phyloP scores from a whole-genome alignment of 2,888 invertebrate genomes.

The Ophioninae sp. region DNA sequence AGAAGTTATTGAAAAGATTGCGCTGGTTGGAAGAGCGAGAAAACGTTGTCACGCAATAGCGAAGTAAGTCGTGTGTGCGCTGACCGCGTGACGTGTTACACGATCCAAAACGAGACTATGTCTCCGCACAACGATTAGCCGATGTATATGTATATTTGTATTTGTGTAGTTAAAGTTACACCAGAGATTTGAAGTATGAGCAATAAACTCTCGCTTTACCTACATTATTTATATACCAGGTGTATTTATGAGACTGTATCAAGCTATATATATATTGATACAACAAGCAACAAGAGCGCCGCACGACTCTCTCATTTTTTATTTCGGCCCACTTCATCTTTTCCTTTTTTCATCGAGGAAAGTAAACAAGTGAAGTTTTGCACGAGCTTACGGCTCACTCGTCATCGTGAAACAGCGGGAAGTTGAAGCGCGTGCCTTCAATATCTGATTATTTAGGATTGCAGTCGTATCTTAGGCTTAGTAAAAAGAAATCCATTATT shows the following conservation, averaged over 20 bases:
- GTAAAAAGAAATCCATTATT: too few species aligned
- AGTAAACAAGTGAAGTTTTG: constrained; percentile 36
- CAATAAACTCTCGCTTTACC: constrained; percentile 59
- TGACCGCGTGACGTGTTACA: constrained; percentile 52
- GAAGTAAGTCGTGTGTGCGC: constrained; percentile 58
- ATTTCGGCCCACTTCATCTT: background rate
- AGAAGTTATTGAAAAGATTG: constrained; percentile 60
- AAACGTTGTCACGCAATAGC: constrained; percentile 63
- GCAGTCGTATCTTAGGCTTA: background rate
- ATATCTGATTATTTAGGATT: constrained; percentile 40
- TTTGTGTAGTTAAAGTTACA: constrained; percentile 13
- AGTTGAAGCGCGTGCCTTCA: constrained; percentile 46
- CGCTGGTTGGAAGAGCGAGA: constrained; percentile 52
- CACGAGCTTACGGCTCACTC: constrained; percentile 50
- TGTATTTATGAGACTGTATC: constrained; percentile 50
- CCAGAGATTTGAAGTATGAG: constrained; percentile 60
- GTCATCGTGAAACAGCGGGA: constrained; percentile 23
- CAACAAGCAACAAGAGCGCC: constrained; percentile 42
- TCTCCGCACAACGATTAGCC: constrained; percentile 20
- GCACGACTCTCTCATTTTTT: constrained; percentile 9
- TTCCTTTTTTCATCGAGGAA: constrained; percentile 25
- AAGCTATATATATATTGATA: constrained; percentile 13
- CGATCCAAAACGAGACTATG: constrained; percentile 43
- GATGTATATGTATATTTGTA: constrained; percentile 1
- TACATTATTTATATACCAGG: constrained; percentile 54